Conservation (phyloP, 2,797 vertebrate genomes). For the Selene dorsalis region DNA sequence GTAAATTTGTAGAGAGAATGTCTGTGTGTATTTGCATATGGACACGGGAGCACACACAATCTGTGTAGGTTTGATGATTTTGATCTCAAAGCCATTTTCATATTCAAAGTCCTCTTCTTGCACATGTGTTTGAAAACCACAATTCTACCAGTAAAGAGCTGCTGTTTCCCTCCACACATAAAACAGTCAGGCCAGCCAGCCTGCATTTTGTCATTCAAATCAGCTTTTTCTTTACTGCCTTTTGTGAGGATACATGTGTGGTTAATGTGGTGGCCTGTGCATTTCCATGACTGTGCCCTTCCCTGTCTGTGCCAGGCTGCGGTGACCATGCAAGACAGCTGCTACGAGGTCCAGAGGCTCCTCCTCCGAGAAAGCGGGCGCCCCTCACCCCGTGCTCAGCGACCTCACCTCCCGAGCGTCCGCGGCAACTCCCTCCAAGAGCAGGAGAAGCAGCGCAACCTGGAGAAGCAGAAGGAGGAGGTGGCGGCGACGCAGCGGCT, state of each 20-base stretch:
- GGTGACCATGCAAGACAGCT: conserved; percentile 92
- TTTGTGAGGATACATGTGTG: conserved; percentile 5
- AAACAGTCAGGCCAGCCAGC: background rate
- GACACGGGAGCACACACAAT: background rate
- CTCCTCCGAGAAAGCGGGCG: conserved; percentile 84
- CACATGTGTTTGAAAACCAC: conserved; percentile 26
- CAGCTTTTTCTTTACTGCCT: background rate
- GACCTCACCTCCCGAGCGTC: conserved; percentile 51
- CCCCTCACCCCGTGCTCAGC: conserved; percentile 59
- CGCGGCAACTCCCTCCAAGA: conserved; percentile 82
- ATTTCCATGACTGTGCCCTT: conserved; percentile 23
- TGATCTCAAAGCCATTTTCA: conserved; percentile 63
- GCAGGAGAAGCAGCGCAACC: conserved; percentile 87
- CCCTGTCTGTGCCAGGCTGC: conserved; percentile 81
- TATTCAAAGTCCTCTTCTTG: conserved; percentile 59
- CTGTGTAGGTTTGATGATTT: conserved; percentile 4
- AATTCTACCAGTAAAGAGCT: background rate
- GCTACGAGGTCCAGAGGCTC: conserved; percentile 88
- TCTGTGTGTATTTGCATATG: conserved; percentile 53
- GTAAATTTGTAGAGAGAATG: conserved; percentile 46
- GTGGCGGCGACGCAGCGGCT: conserved; percentile 82
- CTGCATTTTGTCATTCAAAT: conserved; percentile 67
- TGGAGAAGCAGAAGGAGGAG: conserved; percentile 88
- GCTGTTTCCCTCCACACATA: background rate
- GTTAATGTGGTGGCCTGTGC: conserved; percentile 7